Evolutionary conservation across 53 echinoderm and acorn worm genomes (phyloP).

Genomic region (Apostichopus leukothele): DNA sequence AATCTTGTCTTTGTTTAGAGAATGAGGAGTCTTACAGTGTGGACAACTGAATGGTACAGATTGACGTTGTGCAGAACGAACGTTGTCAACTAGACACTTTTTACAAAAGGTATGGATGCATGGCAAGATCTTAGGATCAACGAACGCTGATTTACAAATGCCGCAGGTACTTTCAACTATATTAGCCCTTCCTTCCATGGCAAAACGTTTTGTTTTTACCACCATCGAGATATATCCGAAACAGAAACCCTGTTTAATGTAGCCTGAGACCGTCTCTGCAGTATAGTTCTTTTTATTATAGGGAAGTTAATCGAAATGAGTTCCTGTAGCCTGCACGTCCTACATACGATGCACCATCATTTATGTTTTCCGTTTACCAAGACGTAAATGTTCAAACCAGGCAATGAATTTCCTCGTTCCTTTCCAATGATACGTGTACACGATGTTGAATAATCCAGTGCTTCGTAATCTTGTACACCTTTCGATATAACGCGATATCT

Average conservation of each 20-base stretch:
- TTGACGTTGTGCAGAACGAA: neutral
- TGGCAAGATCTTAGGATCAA: constrained; percentile 38
- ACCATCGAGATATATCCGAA: neutral
- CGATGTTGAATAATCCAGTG: too few relatives aligned
- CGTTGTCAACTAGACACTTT: constrained; percentile 15
- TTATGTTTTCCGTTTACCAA: too few relatives aligned
- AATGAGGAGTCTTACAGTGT: constrained; percentile 1
- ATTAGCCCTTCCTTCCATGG: constrained; percentile 2
- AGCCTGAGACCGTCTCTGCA: neutral
- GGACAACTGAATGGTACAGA: constrained; percentile 28
- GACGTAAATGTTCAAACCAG: too few relatives aligned
- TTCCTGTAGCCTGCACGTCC: too few relatives aligned
- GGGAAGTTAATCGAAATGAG: too few relatives aligned
- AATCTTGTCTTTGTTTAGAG: constrained; percentile 25
- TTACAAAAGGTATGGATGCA: constrained; percentile 42
- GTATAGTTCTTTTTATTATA: neutral
- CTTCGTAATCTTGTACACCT: too few relatives aligned
- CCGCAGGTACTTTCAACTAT: neutral
- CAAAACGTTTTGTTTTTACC: neutral
- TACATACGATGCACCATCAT: too few relatives aligned
- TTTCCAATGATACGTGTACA: too few relatives aligned
- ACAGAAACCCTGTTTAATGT: neutral
- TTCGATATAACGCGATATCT: too few relatives aligned
- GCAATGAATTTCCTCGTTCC: too few relatives aligned
- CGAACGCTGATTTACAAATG: constrained; percentile 11